Base-by-base conservation (phyloP, 2,888 invertebrate genomes). In the Drosophila austrosaltans region DNA sequence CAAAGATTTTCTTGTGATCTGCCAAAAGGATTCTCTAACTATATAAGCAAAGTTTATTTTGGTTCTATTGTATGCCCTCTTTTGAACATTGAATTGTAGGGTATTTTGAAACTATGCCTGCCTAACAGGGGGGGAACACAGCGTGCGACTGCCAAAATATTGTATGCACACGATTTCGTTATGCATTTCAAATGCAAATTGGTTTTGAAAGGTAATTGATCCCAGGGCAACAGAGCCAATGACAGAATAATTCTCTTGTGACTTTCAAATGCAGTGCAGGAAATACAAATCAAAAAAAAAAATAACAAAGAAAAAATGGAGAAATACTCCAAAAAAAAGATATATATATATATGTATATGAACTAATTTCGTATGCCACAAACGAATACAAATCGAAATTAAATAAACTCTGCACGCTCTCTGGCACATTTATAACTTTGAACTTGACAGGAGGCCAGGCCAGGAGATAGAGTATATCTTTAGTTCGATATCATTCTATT, bases 181-280 rank as follows among this genome's bases (percentile, higher is more conserved):
- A 85, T 82, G 89, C 86, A 76, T 82, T 87, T 87, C 78, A 84
- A 89, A 89, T 89, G 87, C 83, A 89, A 84, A 84, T 89, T 89
- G 87, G 67, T 78, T 89, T 89, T 73, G 89, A 89, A 84, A 84
- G 89, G 84, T 80, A 89, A 84, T 84, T 84, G 84, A 87, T 83
- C 86, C 78, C 81, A 56, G 54, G 77, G 65, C 58, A 54, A 40
- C 66, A 68, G 36, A 7, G 30, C 69, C 81, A 78, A 61, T 83
- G 87, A 87, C 82, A 82, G 82, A 82, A 82, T 76, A 74, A 76
- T 82, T 83, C 83, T 83, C 57, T 53, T 53, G 32, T 42, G 72
- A 81, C 87, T 88, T 83, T 86, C 87, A 87, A 81, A 86, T 82
- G 77, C 76, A 60, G 62, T 71, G 68, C 81, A 74, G 80, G 79